These are phyloP conservation scores for Drosophila borealis DNA, from an alignment of 2,888 invertebrate genomes.

Conservation along the genomic window DNA sequence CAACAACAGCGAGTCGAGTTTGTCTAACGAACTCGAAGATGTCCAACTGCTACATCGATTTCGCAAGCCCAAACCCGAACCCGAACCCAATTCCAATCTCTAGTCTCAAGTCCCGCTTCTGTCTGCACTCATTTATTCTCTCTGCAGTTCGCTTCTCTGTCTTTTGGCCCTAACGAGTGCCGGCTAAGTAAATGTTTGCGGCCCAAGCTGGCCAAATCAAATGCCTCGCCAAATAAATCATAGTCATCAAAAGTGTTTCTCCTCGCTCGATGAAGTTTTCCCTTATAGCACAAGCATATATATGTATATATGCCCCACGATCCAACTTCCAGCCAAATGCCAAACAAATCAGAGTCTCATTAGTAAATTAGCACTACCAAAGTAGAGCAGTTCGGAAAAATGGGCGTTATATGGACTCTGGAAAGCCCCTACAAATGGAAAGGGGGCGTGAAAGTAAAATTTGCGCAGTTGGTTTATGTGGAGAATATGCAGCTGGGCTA, in stretches of 20 bases:
- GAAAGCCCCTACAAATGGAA: conserved; percentile 11
- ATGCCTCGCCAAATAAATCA: conserved; percentile 60
- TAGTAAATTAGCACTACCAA: conserved; percentile 79
- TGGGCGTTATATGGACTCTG: not conserved
- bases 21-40: conserved; percentile 67
- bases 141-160: conserved; percentile 26
- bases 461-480: not conserved
- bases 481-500: no score
- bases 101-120: conserved; percentile 54
- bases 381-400: conserved; percentile 25
- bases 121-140: conserved; percentile 63
- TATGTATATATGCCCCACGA: conserved; percentile 29
- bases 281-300: not conserved
- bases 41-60: conserved; percentile 66
- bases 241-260: conserved; percentile 47
- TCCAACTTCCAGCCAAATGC: conserved; percentile 40
- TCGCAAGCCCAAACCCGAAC: conserved; percentile 49
- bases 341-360: conserved; percentile 79
- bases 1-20: conserved; percentile 35
- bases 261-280: conserved; percentile 34
- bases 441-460: not conserved
- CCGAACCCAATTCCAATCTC: conserved; percentile 42
- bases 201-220: conserved; percentile 46
- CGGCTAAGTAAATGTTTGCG: conserved; percentile 53
- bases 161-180: conserved; percentile 44